Evolutionary conservation across 2,113 vertebrate genomes (phyloP).

Genomic region (Andinoacara biseriatus): DNA sequence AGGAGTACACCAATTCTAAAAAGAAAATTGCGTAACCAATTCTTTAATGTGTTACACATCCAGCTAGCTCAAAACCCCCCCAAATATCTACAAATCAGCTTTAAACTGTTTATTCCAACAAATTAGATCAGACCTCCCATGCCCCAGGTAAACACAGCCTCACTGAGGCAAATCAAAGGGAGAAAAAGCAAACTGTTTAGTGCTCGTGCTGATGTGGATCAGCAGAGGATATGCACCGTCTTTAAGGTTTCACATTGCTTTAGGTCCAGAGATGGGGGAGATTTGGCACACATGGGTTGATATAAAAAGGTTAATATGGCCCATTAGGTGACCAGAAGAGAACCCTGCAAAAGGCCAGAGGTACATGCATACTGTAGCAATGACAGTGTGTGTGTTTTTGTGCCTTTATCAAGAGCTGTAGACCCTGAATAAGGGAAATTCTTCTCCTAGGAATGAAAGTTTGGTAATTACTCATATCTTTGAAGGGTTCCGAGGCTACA

Average conservation of each 20-base stretch:
- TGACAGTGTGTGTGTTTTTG: not conserved
- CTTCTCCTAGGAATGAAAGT: not conserved
- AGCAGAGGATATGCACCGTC: conserved; percentile 17
- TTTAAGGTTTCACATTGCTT: conserved; percentile 31
- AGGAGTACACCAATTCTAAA: not conserved
- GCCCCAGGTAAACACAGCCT: not conserved
- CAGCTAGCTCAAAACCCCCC: no score
- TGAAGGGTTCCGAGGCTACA: not conserved
- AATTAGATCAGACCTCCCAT: conserved; percentile 14
- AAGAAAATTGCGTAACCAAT: not conserved
- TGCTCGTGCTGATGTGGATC: conserved; percentile 12
- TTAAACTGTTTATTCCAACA: conserved; percentile 8
- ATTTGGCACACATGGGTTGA: conserved; percentile 26
- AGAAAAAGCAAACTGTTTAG: not conserved
- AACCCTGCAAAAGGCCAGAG: not conserved
- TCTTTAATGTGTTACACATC: not conserved
- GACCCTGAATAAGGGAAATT: not conserved
- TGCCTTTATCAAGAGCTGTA: not conserved
- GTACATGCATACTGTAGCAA: conserved; percentile 3
- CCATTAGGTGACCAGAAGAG: conserved; percentile 1
- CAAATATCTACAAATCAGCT: not conserved
- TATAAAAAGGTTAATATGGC: conserved; percentile 51
- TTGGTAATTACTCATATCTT: not conserved
- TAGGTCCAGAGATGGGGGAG: conserved; percentile 1
- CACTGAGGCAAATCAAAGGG: conserved; percentile 3